These are phyloP conservation scores for Petrolisthes cinctipes DNA, from an alignment of 2,888 invertebrate species.

Conservation along the genomic window DNA sequence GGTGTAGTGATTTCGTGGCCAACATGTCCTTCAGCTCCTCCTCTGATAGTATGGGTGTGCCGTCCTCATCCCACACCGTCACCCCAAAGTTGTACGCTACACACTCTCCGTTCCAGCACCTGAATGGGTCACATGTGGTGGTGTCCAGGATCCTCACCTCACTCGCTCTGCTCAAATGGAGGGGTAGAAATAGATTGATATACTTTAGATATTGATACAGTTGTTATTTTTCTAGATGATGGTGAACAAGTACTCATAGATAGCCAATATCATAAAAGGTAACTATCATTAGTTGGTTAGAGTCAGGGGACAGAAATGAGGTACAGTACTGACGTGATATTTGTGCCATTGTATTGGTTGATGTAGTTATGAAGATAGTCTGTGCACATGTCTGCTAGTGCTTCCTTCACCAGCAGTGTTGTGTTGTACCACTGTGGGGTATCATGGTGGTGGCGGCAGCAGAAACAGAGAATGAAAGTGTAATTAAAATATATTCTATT, in stretches of 20 bases:
- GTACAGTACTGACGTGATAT: too few relatives aligned
- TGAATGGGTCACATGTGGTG: conserved; percentile 7
- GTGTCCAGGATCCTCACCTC: neutral
- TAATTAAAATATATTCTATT: neutral
- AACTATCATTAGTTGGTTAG: too few relatives aligned
- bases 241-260: neutral
- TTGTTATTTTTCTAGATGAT: neutral
- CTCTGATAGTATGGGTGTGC: neutral
- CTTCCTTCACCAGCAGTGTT: neutral
- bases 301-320: too few relatives aligned
- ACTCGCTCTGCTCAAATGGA: neutral
- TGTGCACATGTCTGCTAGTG: neutral
- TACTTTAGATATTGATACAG: neutral
- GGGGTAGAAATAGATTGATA: neutral
- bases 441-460: neutral
- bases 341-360: neutral
- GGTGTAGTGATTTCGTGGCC: neutral
- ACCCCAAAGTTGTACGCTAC: conserved; percentile 26
- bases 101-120: neutral
- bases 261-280: neutral
- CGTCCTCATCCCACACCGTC: neutral
- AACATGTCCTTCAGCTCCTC: conserved; percentile 25
- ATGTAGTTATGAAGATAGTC: conserved; percentile 1
- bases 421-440: neutral
- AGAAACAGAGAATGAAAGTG: neutral